phyloP scores from a whole-genome alignment of 2,888 invertebrate species.

The Himalopsyche kuldschensis region DNA sequence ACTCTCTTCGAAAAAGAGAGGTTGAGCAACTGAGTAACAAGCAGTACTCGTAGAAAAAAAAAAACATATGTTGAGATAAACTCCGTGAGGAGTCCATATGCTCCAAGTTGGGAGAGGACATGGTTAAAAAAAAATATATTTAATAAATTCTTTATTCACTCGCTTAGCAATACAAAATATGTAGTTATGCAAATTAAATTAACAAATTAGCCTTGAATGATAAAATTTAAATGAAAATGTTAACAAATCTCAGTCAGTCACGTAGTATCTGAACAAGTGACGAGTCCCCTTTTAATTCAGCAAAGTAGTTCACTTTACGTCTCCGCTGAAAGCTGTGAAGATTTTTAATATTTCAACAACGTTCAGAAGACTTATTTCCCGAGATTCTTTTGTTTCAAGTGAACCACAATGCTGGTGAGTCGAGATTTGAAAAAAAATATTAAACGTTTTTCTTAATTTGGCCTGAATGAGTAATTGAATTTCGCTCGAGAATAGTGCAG shows the following conservation, averaged over 20 bases:
- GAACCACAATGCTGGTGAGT: not conserved
- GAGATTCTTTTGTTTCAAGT: not conserved
- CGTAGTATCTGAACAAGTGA: not conserved
- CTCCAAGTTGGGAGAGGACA: too few species aligned
- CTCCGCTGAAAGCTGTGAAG: not conserved
- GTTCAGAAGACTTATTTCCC: not conserved
- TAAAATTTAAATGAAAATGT: not conserved
- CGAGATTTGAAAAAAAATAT: not conserved
- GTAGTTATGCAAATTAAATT: not conserved
- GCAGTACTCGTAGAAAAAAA: too few species aligned
- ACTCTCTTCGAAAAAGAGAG: too few species aligned
- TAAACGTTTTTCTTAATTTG: not conserved
- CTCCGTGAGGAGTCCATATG: too few species aligned
- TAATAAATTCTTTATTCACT: too few species aligned
- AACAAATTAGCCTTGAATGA: not conserved
- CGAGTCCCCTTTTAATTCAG: not conserved
- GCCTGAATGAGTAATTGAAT: not conserved
- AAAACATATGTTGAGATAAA: too few species aligned
- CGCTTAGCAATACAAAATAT: not conserved
- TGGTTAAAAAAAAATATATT: too few species aligned
- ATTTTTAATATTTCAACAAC: not conserved
- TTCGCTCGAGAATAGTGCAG: not conserved
- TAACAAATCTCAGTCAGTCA: not conserved
- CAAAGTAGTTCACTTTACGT: not conserved
- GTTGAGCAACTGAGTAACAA: too few species aligned